phyloP scores from a whole-genome alignment of 1,140 invertebrate genomes.

The Meloidogyne chitwoodi region DNA sequence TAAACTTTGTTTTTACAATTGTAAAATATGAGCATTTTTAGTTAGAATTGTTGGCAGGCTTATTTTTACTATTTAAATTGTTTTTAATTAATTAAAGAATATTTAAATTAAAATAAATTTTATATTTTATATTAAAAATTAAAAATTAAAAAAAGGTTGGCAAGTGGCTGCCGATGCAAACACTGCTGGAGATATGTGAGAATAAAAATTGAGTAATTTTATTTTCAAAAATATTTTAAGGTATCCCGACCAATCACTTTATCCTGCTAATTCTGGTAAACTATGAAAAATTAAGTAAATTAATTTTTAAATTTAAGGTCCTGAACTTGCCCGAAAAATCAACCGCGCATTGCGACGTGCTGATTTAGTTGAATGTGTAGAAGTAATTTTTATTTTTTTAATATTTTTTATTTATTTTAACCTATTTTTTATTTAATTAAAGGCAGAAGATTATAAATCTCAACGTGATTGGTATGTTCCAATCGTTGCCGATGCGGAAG shows the following conservation, averaged over 20 bases:
- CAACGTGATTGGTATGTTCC: conserved; percentile 61
- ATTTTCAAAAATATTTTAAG: not conserved
- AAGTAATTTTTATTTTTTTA: not conserved
- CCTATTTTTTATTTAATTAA: not conserved
- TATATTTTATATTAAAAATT: conserved; percentile 21
- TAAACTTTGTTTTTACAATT: too few species aligned
- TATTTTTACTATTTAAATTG: too few species aligned
- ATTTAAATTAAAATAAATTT: conserved; percentile 1
- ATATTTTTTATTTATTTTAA: not conserved
- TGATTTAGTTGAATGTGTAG: conserved; percentile 49
- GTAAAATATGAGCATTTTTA: too few species aligned
- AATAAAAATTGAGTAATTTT: not conserved
- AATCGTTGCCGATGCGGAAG: conserved; percentile 62
- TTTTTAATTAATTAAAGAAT: conserved; percentile 3
- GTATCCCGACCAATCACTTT: conserved; percentile 62
- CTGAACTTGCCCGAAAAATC: conserved; percentile 58
- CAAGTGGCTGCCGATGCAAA: conserved; percentile 62
- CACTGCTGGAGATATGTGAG: conserved; percentile 55
- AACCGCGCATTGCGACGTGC: conserved; percentile 59
- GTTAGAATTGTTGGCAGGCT: too few species aligned
- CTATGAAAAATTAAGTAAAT: not conserved
- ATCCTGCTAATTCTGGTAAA: conserved; percentile 60
- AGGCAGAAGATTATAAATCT: conserved; percentile 55
- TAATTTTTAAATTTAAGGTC: conserved; percentile 29
- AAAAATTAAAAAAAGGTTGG: conserved; percentile 52